Percentiles rank a stretch among this genome's conserved stretches.
These are phyloP conservation scores for Lytechinus pictus DNA, from an alignment of 35 echinoderm and acorn worm genomes.

Conservation along the genomic window DNA sequence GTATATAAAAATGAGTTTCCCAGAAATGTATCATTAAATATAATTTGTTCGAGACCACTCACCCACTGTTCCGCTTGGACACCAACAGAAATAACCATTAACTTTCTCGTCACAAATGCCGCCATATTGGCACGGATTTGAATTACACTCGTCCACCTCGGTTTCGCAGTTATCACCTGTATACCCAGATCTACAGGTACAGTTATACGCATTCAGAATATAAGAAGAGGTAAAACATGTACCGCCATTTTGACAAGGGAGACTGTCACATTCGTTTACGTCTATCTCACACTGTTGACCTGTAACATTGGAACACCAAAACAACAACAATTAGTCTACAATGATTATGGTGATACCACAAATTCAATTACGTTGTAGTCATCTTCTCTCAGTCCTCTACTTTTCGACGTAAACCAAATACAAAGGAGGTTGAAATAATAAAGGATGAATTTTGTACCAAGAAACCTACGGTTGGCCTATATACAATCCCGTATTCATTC, in stretches of 20 bases:
- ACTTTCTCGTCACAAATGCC: conserved; percentile 17
- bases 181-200: conserved; percentile 46
- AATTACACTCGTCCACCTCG: conserved; percentile 43
- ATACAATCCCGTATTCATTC: no score
- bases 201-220: conserved; percentile 42
- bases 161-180: conserved; percentile 47
- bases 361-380: no score
- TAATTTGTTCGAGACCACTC: not conserved
- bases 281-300: conserved; percentile 48
- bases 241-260: conserved; percentile 54
- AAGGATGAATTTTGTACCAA: no score
- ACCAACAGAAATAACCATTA: conserved; percentile 42
- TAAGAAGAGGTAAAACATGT: conserved; percentile 22
- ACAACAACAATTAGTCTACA: no score
- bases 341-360: no score
- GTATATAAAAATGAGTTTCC: not conserved
- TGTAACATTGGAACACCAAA: not conserved
- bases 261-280: conserved; percentile 33
- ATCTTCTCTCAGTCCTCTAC: no score
- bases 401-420: not conserved
- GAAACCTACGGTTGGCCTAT: no score
- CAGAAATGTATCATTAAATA: not conserved
- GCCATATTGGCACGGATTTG: conserved; percentile 40
- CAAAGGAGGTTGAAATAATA: not conserved
- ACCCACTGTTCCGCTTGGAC: conserved; percentile 17